These are phyloP conservation scores for Hemithea aestivaria DNA, from an alignment of 2,888 invertebrate genomes.

Conservation along the genomic window DNA sequence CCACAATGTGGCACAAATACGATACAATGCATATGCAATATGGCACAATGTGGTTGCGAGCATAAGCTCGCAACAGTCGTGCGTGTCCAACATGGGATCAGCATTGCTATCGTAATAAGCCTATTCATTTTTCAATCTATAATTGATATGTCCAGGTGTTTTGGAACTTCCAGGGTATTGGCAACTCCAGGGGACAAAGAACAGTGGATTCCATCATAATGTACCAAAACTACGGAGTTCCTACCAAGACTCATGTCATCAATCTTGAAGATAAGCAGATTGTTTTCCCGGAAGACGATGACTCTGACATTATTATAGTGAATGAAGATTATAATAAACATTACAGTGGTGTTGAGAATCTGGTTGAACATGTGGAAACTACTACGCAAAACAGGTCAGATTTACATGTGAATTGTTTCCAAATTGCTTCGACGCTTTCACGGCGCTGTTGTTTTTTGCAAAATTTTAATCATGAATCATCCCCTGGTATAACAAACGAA, in stretches of 20 bases:
- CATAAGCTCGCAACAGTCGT: too few relatives aligned
- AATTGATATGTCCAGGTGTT: constrained; percentile 84
- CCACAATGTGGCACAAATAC: too few relatives aligned
- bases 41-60: too few relatives aligned
- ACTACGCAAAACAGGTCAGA: constrained; percentile 44
- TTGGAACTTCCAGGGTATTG: constrained; percentile 89
- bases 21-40: too few relatives aligned
- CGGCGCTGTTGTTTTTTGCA: too few relatives aligned
- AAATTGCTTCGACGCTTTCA: too few relatives aligned
- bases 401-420: too few relatives aligned
- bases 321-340: constrained; percentile 63
- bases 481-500: too few relatives aligned
- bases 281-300: constrained; percentile 64
- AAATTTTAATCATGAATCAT: too few relatives aligned
- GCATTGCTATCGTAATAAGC: too few relatives aligned
- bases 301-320: constrained; percentile 68
- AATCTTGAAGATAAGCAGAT: constrained; percentile 63
- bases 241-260: constrained; percentile 51
- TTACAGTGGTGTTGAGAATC: constrained; percentile 42
- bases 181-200: constrained; percentile 85
- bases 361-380: constrained; percentile 42
- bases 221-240: constrained; percentile 63
- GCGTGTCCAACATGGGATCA: too few relatives aligned
- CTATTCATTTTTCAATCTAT: constrained; percentile 31
- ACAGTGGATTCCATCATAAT: constrained; percentile 73